Conservation (phyloP, 1,140 invertebrate species). For the Drosophila simulans region DNA sequence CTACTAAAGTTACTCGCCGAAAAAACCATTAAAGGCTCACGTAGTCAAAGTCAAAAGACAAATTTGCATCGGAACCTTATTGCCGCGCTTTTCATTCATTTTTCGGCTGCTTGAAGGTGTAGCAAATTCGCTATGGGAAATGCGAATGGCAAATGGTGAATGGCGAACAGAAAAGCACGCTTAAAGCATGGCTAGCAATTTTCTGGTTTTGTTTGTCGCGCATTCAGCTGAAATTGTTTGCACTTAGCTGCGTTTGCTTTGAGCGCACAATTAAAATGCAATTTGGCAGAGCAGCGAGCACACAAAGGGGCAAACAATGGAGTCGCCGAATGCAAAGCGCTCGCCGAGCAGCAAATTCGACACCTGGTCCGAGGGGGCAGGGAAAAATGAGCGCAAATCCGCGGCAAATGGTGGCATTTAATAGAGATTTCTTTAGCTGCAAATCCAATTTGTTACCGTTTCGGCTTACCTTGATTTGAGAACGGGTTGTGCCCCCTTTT, state of each 20-base stretch:
- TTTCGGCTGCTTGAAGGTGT: conserved; percentile 26
- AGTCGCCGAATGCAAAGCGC: conserved; percentile 27
- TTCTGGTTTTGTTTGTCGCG: conserved; percentile 63
- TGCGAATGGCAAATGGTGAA: not conserved
- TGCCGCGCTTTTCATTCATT: not conserved
- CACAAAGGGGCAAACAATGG: conserved; percentile 47
- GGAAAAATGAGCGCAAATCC: conserved; percentile 8
- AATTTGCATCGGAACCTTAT: conserved; percentile 67
- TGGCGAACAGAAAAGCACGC: conserved; percentile 11
- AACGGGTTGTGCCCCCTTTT: not conserved
- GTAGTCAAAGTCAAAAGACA: conserved; percentile 79
- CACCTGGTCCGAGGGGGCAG: conserved; percentile 13
- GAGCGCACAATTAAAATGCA: conserved; percentile 76
- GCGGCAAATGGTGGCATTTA: conserved; percentile 35
- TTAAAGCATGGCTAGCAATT: conserved; percentile 56
- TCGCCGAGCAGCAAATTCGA: conserved; percentile 35
- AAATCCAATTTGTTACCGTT: conserved; percentile 16
- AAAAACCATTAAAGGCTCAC: conserved; percentile 76
- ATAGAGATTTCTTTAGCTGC: conserved; percentile 7
- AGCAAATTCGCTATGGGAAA: conserved; percentile 21
- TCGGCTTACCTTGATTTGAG: not conserved
- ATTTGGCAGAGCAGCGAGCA: conserved; percentile 54
- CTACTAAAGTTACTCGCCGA: conserved; percentile 62
- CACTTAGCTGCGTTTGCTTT: conserved; percentile 67
- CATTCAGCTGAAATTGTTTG: conserved; percentile 74